These are phyloP conservation scores for Holacanthus passer DNA, from an alignment of 2,113 vertebrate genomes.

Conservation along the genomic window DNA sequence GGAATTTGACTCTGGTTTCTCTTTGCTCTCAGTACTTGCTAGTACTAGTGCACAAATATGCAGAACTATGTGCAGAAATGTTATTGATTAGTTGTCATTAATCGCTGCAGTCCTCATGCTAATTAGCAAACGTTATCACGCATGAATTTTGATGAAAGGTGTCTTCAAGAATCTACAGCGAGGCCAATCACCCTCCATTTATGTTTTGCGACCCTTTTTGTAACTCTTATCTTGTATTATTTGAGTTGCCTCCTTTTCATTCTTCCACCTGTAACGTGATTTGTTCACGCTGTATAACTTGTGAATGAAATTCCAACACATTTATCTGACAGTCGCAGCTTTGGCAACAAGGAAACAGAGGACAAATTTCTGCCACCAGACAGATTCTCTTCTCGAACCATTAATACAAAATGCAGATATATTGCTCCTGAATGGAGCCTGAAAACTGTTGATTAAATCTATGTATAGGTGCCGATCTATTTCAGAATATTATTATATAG, in stretches of 20 bases:
- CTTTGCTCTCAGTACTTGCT: too few relatives aligned
- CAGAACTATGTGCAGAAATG: too few relatives aligned
- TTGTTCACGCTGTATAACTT: neutral
- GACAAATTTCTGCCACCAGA: neutral
- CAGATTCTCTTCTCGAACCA: neutral
- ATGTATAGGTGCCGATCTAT: neutral
- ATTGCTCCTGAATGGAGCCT: neutral
- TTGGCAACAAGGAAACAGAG: neutral
- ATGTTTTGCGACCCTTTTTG: neutral
- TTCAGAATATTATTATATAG: neutral
- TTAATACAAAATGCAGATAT: neutral
- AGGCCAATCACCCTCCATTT: too few relatives aligned
- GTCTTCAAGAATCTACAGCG: too few relatives aligned
- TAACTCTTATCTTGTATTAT: neutral
- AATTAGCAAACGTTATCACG: neutral
- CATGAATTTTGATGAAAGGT: neutral
- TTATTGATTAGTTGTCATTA: neutral
- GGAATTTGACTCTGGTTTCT: too few relatives aligned
- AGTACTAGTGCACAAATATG: too few relatives aligned
- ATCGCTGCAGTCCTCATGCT: neutral
- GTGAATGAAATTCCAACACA: conserved; percentile 4
- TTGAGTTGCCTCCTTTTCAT: neutral
- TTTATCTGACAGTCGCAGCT: neutral
- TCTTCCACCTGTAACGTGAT: neutral
- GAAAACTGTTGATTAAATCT: neutral